Base-by-base conservation (phyloP, 2,113 vertebrate genomes). In the Piaya cayana region DNA sequence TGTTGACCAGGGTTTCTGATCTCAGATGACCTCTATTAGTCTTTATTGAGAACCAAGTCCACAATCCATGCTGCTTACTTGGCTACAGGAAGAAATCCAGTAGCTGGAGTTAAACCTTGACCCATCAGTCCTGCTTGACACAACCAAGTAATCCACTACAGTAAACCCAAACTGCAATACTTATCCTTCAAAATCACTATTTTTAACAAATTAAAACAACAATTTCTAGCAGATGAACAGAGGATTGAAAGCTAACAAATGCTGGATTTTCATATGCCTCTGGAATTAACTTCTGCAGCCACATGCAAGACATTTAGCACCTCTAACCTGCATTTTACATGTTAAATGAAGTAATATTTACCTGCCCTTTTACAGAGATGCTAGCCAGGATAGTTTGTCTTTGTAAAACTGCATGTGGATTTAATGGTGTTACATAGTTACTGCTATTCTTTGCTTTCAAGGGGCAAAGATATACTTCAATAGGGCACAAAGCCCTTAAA, bases 341-440 rank as follows among this genome's bases (percentile, higher is more conserved):
- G 42, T 50, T 62, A 87, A 95, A 95, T 37, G 15, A 87, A 89
- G n/a, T 34, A 89, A 60, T 70, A 85, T 74, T 86, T 95, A 93
- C 75, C 55, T 88, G 68, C 23, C 32, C 47, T 92, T 89, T 82
- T 37, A 82, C 62, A 94, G 63, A 95, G 55, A 67, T 88, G 67
- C 42, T 90, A 86, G 23, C 8, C 55, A 69, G 47, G 19, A 69
- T 62, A 88, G 12, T 59, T 68, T 70, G 27, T 59, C 32, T 85
- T 90, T 90, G 42, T 60, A 90, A 77, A 93, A 82, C 42, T 72
- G 34, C 47, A 50, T 42, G 63, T 91, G 83, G 67, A 89, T 87
- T 79, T 95, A 88, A 92, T 9, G 4, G n/a, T 50, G 63, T 77
- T 90, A 85, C 55, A 85, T 55, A 26, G 62, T 69, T 82, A 86